phyloP scores from a whole-genome alignment of 2,888 invertebrate genomes.

The Plagodis pulveraria region DNA sequence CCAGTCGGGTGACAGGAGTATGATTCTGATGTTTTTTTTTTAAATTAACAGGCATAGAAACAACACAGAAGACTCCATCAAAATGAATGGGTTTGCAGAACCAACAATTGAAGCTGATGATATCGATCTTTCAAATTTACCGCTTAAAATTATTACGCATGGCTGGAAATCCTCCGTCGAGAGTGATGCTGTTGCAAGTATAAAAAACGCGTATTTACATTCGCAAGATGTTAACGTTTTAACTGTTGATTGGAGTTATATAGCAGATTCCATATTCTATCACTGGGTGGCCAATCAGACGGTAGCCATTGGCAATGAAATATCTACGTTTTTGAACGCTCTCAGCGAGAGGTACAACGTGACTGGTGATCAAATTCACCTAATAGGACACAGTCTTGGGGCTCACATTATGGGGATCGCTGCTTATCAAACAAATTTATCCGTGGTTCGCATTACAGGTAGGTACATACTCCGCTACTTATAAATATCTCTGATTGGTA shows the following conservation, averaged over 20 bases:
- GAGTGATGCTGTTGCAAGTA: constrained; percentile 53
- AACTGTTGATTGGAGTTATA: constrained; percentile 67
- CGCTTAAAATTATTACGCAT: constrained; percentile 80
- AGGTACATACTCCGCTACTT: constrained; percentile 9
- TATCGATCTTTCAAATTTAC: constrained; percentile 37
- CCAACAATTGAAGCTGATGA: constrained; percentile 31
- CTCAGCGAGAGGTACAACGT: constrained; percentile 47
- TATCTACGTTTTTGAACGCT: constrained; percentile 52
- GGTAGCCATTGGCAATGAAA: constrained; percentile 44
- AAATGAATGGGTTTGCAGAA: constrained; percentile 44
- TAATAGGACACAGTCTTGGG: constrained; percentile 66
- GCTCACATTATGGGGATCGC: constrained; percentile 68
- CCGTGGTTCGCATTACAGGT: constrained; percentile 57
- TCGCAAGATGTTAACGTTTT: constrained; percentile 68
- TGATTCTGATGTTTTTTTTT: too few species aligned
- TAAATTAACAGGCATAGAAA: constrained; percentile 40
- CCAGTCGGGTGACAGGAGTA: too few species aligned
- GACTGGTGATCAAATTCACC: constrained; percentile 52
- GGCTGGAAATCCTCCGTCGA: constrained; percentile 76
- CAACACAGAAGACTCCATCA: constrained; percentile 44
- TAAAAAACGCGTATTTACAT: constrained; percentile 72
- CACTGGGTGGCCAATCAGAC: constrained; percentile 58
- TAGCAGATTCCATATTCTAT: constrained; percentile 56
- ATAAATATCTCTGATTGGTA: too few species aligned
- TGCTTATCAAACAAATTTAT: constrained; percentile 43